These are phyloP conservation scores for Eulemur macaco DNA, from an alignment of 2,113 vertebrate species.

Conservation along the genomic window DNA sequence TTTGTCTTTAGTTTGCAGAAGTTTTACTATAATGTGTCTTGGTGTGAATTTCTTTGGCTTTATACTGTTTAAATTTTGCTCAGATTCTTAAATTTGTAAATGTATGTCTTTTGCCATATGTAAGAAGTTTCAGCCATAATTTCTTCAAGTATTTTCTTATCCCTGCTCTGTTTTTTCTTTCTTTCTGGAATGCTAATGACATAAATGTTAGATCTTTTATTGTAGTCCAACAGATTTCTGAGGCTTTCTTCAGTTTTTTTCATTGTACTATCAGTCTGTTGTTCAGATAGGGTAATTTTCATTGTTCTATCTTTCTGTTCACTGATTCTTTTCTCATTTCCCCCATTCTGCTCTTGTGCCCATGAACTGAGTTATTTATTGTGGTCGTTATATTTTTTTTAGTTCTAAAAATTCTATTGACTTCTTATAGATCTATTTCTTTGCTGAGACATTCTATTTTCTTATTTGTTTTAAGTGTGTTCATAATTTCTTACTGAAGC, in stretches of 20 bases:
- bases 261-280: not conserved
- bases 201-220: not conserved
- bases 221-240: not conserved
- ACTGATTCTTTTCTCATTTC: not conserved
- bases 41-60: not conserved
- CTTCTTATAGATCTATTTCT: not conserved
- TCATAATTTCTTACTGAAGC: not conserved
- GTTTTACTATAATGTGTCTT: not conserved
- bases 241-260: not conserved
- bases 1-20: not conserved
- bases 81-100: not conserved
- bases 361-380: not conserved
- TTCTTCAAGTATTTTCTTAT: not conserved
- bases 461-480: not conserved
- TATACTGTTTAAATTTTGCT: not conserved
- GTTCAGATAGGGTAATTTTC: not conserved
- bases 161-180: not conserved
- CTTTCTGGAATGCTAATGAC: not conserved
- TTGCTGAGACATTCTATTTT: not conserved
- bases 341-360: not conserved
- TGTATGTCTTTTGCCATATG: not conserved
- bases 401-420: not conserved
- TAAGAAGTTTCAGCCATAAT: not conserved
- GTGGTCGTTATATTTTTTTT: not conserved
- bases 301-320: not conserved